Evolutionary conservation across 2,113 vertebrate genomes (phyloP).

Genomic region (Willisornis vidua): DNA sequence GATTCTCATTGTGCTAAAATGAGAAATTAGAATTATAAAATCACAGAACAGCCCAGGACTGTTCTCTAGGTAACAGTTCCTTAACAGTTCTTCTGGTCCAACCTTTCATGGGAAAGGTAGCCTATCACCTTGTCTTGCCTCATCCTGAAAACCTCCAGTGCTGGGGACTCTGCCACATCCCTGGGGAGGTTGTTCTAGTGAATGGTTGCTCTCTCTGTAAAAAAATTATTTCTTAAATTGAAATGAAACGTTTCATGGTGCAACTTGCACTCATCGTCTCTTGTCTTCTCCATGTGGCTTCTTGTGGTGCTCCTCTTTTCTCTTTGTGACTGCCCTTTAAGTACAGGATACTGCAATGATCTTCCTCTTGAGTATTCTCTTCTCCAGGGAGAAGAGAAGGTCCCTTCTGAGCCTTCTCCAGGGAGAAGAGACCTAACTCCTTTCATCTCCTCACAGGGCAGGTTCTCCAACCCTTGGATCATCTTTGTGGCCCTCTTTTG

Average conservation of each 20-base stretch:
- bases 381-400: neutral
- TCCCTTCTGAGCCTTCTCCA: neutral
- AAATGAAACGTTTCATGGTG: neutral
- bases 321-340: neutral
- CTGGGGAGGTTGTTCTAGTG: neutral
- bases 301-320: neutral
- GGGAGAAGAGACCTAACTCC: neutral
- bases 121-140: neutral
- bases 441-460: neutral
- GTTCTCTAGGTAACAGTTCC: neutral
- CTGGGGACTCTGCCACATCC: neutral
- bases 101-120: neutral
- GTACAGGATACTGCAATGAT: neutral
- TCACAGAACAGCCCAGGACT: neutral
- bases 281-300: neutral
- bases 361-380: accelerated
- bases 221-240: neutral
- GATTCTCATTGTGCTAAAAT: neutral
- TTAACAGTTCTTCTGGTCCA: neutral
- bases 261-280: neutral
- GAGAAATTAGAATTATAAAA: neutral
- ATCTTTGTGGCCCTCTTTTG: neutral
- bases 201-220: neutral
- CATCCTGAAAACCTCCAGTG: neutral
- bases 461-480: neutral